phyloP scores from a whole-genome alignment of 2,113 vertebrate genomes.

The Erythrocercus mccallii region DNA sequence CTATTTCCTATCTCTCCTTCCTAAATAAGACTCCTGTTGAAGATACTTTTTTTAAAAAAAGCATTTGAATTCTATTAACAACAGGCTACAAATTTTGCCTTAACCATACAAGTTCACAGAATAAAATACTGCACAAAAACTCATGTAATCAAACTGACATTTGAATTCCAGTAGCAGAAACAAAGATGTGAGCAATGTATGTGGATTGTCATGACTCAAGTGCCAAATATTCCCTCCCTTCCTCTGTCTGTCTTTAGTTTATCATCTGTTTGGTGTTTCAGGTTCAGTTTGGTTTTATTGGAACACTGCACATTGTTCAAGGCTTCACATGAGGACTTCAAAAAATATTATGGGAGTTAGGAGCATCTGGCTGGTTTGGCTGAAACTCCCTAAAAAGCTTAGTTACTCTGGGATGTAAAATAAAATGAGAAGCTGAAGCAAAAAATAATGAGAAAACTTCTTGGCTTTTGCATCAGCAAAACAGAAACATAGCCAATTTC shows the following conservation, averaged over 20 bases:
- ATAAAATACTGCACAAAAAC: background rate
- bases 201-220: background rate
- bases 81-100: background rate
- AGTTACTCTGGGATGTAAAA: constrained; percentile 28
- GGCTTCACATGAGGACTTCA: constrained; percentile 3
- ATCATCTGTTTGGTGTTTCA: background rate
- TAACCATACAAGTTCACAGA: background rate
- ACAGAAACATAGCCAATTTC: background rate
- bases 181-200: background rate
- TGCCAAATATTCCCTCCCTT: background rate
- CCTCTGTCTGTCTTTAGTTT: background rate
- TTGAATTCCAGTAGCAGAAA: background rate
- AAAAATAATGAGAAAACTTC: background rate
- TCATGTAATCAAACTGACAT: background rate
- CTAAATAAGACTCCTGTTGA: background rate
- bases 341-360: constrained; percentile 12
- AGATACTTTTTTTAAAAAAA: background rate
- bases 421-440: constrained; percentile 11
- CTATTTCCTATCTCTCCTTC: background rate
- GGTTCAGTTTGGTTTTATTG: background rate
- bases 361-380: constrained; percentile 46
- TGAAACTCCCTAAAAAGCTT: constrained; percentile 27
- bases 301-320: background rate
- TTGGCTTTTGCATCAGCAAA: background rate
- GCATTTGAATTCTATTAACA: background rate